These are phyloP conservation scores for Pseudanteris insignis DNA, from an alignment of 2,888 invertebrate species.

Conservation along the genomic window DNA sequence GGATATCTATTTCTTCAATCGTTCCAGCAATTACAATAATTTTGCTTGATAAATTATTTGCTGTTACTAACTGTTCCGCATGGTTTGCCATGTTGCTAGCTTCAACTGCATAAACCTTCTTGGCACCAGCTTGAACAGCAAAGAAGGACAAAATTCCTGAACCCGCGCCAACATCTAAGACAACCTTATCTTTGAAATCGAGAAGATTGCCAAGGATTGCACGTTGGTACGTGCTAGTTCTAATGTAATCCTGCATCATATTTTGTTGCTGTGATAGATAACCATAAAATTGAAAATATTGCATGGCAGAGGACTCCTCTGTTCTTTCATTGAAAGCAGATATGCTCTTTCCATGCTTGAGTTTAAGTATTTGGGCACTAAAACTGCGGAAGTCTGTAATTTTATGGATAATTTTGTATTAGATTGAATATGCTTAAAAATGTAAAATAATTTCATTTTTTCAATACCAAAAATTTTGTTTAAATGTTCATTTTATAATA, in stretches of 20 bases:
- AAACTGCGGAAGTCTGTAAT: conserved; percentile 76
- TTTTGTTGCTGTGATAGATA: conserved; percentile 99
- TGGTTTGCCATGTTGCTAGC: conserved; percentile 99
- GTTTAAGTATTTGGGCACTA: conserved; percentile 77
- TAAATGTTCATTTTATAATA: too few relatives aligned
- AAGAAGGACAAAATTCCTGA: conserved; percentile 97
- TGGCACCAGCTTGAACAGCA: conserved; percentile 96
- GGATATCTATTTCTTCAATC: conserved; percentile 96
- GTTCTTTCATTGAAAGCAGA: conserved; percentile 96
- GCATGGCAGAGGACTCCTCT: conserved; percentile 97
- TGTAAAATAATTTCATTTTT: too few relatives aligned
- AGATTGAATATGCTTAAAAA: too few relatives aligned
- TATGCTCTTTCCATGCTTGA: conserved; percentile 76
- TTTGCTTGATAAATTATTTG: conserved; percentile 87
- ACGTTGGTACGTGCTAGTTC: conserved; percentile 97
- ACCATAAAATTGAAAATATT: conserved; percentile 99
- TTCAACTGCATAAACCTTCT: conserved; percentile 98
- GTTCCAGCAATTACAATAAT: conserved; percentile 96
- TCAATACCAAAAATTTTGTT: too few relatives aligned
- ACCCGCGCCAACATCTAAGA: conserved; percentile 97
- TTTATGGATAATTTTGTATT: conserved; percentile 1
- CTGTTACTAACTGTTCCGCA: conserved; percentile 87
- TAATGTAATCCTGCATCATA: conserved; percentile 99
- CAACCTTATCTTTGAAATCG: conserved; percentile 93
- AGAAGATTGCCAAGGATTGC: conserved; percentile 92